Evolutionary conservation across 64 coral and sea anemone species (phyloP), one percentile per base, ranked within the genome.

Genomic region (Stylophora pistillata): DNA sequence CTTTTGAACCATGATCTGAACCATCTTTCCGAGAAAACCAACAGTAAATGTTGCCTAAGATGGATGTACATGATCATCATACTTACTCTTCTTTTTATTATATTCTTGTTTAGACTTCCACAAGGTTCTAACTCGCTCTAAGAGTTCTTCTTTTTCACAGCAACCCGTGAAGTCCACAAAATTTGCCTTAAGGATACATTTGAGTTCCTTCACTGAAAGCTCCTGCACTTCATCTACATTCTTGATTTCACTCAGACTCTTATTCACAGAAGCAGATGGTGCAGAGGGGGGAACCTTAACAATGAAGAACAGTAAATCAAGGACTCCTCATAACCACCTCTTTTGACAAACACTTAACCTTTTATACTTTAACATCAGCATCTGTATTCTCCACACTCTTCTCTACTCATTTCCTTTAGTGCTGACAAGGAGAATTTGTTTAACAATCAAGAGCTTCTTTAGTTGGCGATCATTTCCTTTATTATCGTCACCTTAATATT

Each of bases 161-260:
- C 95, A 98, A 18, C 95, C 95, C 58, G 87, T 98, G 88, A 94
- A 98, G 79, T 98, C 95, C 32, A 98, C 95, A 91, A 81, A 98
- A 82, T 98, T 98, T 15, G 78, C 79, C 17, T 62, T 89, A 30
- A 98, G 95, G 79, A 98, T 98, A 7, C 77, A 78, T 47, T 98
- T 98, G 21, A 98, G 79, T 56, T 98, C 95, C 71, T 91, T 91
- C 13, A 98, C 92, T 29, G 95, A 98, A 3, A 98, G 57, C 20
- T 89, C 71, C 41, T 94, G 74, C 13, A 98, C 77, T 94, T 94
- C 88, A 25, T 98, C 92, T 13, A 89, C 82, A 61, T 94, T 89
- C 76, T 76, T 76, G 17, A 98, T 78, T 55, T 98, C 88, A 70
- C 94, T 93, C 60, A 98, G 83, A 72, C 92, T 98, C 76, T 79